These are phyloP conservation scores for Silvanus unidentatus DNA, from an alignment of 2,888 invertebrate species.

Conservation along the genomic window DNA sequence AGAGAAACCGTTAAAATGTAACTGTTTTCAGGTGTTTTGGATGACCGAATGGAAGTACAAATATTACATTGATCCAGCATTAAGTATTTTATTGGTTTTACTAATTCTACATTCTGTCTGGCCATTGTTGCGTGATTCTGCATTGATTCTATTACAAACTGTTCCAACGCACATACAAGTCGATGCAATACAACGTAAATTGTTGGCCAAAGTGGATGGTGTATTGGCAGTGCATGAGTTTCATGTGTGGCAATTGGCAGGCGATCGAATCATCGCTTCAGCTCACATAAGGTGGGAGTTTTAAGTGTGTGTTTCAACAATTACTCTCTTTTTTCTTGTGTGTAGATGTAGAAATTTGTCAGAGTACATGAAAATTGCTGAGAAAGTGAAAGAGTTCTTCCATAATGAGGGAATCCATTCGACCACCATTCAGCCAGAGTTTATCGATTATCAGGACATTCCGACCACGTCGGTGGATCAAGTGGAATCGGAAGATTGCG, in stretches of 20 bases:
- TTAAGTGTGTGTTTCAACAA: slow-evolving; percentile 1
- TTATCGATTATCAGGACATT: slow-evolving; percentile 68
- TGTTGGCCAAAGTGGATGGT: slow-evolving; percentile 86
- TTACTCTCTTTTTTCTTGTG: slow-evolving; percentile 37
- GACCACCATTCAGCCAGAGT: slow-evolving; percentile 97
- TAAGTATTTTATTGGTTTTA: slow-evolving; percentile 83
- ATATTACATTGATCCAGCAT: slow-evolving; percentile 89
- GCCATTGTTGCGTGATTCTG: slow-evolving; percentile 90
- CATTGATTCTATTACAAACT: slow-evolving; percentile 92
- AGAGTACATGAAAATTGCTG: slow-evolving; percentile 96
- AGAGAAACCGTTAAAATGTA: slow-evolving; percentile 5
- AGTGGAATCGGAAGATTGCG: slow-evolving; percentile 62
- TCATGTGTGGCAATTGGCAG: slow-evolving; percentile 97
- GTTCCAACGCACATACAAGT: slow-evolving; percentile 96
- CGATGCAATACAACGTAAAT: slow-evolving; percentile 81
- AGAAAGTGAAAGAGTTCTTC: slow-evolving; percentile 94
- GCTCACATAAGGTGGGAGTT: slow-evolving; percentile 93
- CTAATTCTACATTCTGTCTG: slow-evolving; percentile 84
- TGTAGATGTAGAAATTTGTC: slow-evolving; percentile 88
- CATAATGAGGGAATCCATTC: slow-evolving; percentile 98
- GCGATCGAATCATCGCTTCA: slow-evolving; percentile 93
- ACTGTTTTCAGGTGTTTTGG: slow-evolving; percentile 53
- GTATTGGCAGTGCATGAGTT: slow-evolving; percentile 96
- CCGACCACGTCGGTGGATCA: slow-evolving; percentile 41
- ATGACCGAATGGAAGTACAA: slow-evolving; percentile 74